Conservation (phyloP, 2,888 invertebrate genomes). For the Caenorhabditis angaria region DNA sequence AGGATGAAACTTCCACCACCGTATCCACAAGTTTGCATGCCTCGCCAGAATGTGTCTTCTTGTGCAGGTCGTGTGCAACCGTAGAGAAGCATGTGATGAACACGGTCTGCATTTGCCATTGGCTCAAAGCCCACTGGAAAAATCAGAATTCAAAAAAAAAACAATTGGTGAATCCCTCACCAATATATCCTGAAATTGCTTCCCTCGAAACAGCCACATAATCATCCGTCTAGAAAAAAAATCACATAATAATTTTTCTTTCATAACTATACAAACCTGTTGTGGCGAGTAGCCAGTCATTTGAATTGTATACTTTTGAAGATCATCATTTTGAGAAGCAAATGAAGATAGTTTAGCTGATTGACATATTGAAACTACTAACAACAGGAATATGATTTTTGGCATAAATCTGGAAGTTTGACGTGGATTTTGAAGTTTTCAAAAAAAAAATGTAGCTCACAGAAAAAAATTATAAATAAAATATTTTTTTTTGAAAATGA, state of each 20-base stretch:
- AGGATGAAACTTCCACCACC: slow-evolving; percentile 74
- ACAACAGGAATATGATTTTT: background rate
- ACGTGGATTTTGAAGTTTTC: background rate
- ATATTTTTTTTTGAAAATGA: too few relatives aligned
- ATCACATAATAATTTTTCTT: background rate
- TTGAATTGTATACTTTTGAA: slow-evolving; percentile 59
- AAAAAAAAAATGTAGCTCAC: background rate
- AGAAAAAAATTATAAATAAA: background rate
- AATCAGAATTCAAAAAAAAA: background rate
- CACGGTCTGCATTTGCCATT: slow-evolving; percentile 75
- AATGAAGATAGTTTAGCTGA: background rate
- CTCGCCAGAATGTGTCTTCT: slow-evolving; percentile 75
- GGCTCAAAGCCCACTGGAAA: slow-evolving; percentile 75
- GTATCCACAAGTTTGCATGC: slow-evolving; percentile 72
- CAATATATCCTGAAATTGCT: slow-evolving; percentile 69
- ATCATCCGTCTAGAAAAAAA: slow-evolving; percentile 62
- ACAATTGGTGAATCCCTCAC: slow-evolving; percentile 25
- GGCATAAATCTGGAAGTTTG: background rate
- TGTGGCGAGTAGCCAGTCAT: slow-evolving; percentile 64
- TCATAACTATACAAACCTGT: slow-evolving; percentile 37
- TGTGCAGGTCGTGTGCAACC: slow-evolving; percentile 76
- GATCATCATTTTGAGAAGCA: slow-evolving; percentile 24
- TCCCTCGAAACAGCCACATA: slow-evolving; percentile 67
- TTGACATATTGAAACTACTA: background rate
- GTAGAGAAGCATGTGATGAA: slow-evolving; percentile 78